Base-by-base conservation (phyloP, 2,888 invertebrate genomes). In the Hydraecia micacea region DNA sequence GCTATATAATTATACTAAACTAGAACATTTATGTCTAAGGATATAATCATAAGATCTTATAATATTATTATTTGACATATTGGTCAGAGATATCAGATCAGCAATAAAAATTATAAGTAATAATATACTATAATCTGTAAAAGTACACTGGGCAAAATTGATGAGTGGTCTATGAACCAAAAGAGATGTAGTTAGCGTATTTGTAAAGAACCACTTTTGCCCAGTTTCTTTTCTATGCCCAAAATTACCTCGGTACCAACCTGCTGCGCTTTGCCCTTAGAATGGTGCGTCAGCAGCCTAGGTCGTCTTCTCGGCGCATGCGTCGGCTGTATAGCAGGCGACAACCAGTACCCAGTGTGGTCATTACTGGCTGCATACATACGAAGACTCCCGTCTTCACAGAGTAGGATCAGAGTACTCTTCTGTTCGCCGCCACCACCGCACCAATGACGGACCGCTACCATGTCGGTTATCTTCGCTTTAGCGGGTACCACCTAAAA, bases 381-480 rank as follows among this genome's bases (percentile, higher is more conserved):
- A 76, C 99, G 97, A 83, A 99, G 96, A 92, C 99, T 99, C 58
- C 99, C 99, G 94, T 99, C 99, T 94, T 99, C 99, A 94, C 99
- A 99, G 28, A 99, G 97, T 46, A 99, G 94, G 84, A 99, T 98
- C 76, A 99, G 97, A 0, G 99, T 99, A 6, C 99, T 99, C 91
- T 99, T 98, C 91, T 98, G 97, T 90, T 99, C 98, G 49, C 98
- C 98, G 18, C 98, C 97, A 91, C 99, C 95, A 28, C 98, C 98
- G 77, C 98, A 98, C 82, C 98, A 98, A 93, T 99, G 99, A 1
- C 99, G 97, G 73, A 99, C 98, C 0, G 99, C 99, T 0, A 99
- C 99, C 98, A 99, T 99, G 93, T 99, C 99, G 94, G 99, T 99
- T 68, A 99, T 99, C 95, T 99, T 99, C 0, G 99, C 98, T 94